Evolutionary conservation across 2,888 invertebrate species (phyloP), one percentile per base, ranked within the genome.

Genomic region (Habrosyne pyritoides): DNA sequence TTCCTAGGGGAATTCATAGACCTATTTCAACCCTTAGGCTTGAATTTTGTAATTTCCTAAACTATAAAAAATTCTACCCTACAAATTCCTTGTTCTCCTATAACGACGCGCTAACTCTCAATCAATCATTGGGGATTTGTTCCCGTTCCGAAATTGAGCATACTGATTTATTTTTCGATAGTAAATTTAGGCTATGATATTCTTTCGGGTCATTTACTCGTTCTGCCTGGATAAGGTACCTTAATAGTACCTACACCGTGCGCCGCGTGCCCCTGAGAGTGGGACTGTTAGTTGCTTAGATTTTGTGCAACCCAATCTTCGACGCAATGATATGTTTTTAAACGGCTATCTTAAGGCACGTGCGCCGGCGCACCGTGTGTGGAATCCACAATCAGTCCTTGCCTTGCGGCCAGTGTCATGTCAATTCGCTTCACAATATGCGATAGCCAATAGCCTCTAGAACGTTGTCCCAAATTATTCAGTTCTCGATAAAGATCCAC

Each of bases 371-470:
- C 57, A 57, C 56, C 75, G 75, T 81, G 81, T 60, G 53, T 53
- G 55, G 83, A 80, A 83, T 84, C 69, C 73, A 63, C 71, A 78
- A 81, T 61, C 64, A 77, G 77, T 66, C 75, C 73, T 84, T 76
- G 83, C 78, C 71, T 77, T 81, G 80, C 66, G 72, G 70, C 75
- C 75, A 81, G 78, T 79, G 77, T 71, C 76, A 73, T 67, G 66
- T 65, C 67, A 67, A 60, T 61, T 57, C 57, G 52, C 30, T 54
- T 56, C 52, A 58, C 46, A 56, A 47, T 57, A 59, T 54, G 57
- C 46, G 14, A 42, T 42, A 42, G 14, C 36, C 14, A 36, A 36
- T 36, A 3, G 36, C 36, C 36, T 36, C 26, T 42, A 28, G 22
- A 36, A 54, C 47, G 47, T 54, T 21, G 48, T 14, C n/a, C 0